Base-by-base conservation (phyloP, 2,888 invertebrate species). In the Allacma fusca region DNA sequence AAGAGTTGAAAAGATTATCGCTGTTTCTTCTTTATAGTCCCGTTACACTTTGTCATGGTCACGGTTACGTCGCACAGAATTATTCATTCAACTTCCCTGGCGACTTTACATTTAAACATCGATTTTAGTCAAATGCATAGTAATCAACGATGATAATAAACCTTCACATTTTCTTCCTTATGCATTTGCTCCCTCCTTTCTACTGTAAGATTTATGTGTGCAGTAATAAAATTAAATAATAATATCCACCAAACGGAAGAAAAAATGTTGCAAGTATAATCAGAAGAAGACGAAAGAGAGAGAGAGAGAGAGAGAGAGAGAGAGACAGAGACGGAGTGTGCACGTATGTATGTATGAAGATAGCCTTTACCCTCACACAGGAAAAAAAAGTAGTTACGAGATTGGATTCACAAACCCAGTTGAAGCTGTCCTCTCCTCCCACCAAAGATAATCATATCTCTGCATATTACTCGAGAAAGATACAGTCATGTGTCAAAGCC, bases 41-140 rank as follows among this genome's bases (percentile, higher is more conserved):
- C 68, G 68, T 68, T 68, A 68, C n/a, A 43, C 68, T 68, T 68
- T 29, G 68, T 68, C 68, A 68, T 68, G 68, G 68, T 68, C 68
- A 68, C 40, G 68, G 68, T 68, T 68, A 68, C 68, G 68, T 68
- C 43, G 23, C 43, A 68, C 19, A 68, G 68, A 68, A 68, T 50
- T 19, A 50, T 40, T 68, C 19, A 68, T 43, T 34, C n/a, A 34
- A n/a, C 40, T 21, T 62, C 24, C 62, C 62, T 24, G 23, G 62
- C 62, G 23, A 62, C 62, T 62, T 62, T 23, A 62, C 23, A 62
- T 26, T 24, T 62, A 23, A 26, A 62, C 50, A 62, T 62, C 62
- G 62, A 62, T 24, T 23, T 62, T 26, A 62, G 62, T 62, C 62
- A 19, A 62, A 62, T 62, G 24, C 62, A 62, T 62, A 62, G 19